Conservation (phyloP, 2,888 invertebrate species). For the Xestia xanthographa region DNA sequence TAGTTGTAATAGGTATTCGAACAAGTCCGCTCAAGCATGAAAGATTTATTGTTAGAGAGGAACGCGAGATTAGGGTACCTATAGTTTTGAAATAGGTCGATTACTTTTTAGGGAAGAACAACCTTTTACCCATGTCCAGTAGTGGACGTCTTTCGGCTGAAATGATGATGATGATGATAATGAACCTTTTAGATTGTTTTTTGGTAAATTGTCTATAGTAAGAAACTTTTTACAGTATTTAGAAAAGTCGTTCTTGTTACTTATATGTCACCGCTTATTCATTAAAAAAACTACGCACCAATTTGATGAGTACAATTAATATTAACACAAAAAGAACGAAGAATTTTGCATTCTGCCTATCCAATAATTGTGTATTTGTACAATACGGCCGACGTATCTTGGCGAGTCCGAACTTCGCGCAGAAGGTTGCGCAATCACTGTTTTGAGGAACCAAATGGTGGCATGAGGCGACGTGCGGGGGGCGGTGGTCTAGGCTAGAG, state of each 20-base stretch:
- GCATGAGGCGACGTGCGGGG: too few species aligned
- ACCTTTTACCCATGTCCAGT: too few species aligned
- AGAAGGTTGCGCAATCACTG: too few species aligned
- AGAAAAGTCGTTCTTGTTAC: background rate
- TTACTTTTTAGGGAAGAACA: background rate
- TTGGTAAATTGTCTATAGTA: background rate
- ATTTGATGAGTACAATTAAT: background rate
- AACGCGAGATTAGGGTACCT: background rate
- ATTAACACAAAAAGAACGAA: background rate
- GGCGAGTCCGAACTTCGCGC: too few species aligned
- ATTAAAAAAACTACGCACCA: background rate
- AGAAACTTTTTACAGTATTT: too few species aligned
- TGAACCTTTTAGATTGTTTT: background rate
- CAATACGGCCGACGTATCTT: too few species aligned
- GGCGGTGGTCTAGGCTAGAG: too few species aligned
- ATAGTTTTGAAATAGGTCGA: background rate
- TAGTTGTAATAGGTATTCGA: background rate
- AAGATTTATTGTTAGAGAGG: slow-evolving; percentile 1
- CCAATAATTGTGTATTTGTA: too few species aligned
- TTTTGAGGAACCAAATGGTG: too few species aligned
- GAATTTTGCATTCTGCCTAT: background rate
- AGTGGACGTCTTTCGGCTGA: too few species aligned
- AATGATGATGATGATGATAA: too few species aligned
- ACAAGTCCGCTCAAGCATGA: background rate
- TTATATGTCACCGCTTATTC: background rate